A percentile compares a stretch with the other conserved stretches of the same genome.
Evolutionary conservation across 2,113 vertebrate genomes (phyloP).

Genomic region (Rhodinocichla rosea): DNA sequence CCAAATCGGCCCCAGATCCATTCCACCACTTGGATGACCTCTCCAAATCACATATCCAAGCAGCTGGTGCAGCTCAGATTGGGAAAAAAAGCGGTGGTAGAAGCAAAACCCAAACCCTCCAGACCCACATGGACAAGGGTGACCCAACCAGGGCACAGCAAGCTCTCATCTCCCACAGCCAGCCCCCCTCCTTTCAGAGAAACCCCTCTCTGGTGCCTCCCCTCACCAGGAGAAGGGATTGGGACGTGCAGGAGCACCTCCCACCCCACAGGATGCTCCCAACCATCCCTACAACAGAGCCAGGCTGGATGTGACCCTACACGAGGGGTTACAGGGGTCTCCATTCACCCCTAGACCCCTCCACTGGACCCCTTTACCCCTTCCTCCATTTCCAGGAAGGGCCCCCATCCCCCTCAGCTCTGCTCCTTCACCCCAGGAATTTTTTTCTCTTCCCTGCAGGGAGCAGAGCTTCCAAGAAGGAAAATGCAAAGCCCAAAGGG

Average conservation of each 20-base stretch:
- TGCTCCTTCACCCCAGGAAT: neutral
- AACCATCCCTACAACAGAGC: neutral
- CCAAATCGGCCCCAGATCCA: neutral
- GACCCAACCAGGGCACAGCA: neutral
- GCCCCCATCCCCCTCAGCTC: neutral
- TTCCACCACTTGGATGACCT: neutral
- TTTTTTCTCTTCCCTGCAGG: neutral
- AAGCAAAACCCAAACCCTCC: neutral
- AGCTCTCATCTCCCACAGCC: neutral
- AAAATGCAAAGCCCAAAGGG: slow-evolving; percentile 38
- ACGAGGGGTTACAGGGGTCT: neutral
- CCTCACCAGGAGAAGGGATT: neutral
- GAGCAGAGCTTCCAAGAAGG: slow-evolving; percentile 4
- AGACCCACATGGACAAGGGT: neutral
- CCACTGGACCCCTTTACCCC: rapidly evolving
- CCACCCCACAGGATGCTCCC: neutral
- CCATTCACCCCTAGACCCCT: neutral
- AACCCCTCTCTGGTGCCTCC: neutral
- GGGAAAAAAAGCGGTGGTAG: neutral
- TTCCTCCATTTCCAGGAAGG: neutral
- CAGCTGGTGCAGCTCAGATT: neutral
- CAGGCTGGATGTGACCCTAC: rapidly evolving
- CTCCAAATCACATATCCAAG: neutral
- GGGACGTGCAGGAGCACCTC: neutral
- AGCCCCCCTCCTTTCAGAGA: neutral